Conservation (phyloP, 1,140 invertebrate species). For the Meloidogyne floridensis region DNA sequence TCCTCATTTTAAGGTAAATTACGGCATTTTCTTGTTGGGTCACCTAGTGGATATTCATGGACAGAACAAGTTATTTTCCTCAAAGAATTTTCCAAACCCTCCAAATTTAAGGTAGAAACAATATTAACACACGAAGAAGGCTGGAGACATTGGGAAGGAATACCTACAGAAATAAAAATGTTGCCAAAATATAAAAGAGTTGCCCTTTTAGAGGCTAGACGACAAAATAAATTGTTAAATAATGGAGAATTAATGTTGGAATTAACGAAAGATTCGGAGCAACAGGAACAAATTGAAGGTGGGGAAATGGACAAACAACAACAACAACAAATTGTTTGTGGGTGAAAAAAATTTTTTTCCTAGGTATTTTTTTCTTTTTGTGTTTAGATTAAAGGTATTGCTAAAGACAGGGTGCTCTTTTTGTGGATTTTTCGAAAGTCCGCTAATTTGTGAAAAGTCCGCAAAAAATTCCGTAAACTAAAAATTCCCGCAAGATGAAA, state of each 20-base stretch:
- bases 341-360: background rate
- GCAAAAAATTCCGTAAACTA: too few species aligned
- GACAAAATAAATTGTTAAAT: background rate
- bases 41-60: constrained; percentile 64
- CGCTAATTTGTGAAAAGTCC: too few species aligned
- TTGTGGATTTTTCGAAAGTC: too few species aligned
- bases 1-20: constrained; percentile 47
- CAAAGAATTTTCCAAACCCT: background rate
- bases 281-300: background rate
- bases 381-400: too few species aligned
- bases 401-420: too few species aligned
- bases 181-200: constrained; percentile 50
- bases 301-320: background rate
- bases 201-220: constrained; percentile 33
- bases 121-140: constrained; percentile 56
- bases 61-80: constrained; percentile 48
- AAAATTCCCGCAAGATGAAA: too few species aligned
- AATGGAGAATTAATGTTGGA: background rate
- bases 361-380: too few species aligned
- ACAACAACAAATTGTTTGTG: background rate
- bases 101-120: constrained; percentile 51
- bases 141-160: constrained; percentile 44
- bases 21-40: constrained; percentile 62
- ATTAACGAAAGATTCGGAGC: background rate
- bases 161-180: constrained; percentile 59